Percentiles rank a stretch among this genome's conserved stretches.
Conservation (phyloP, 1,140 invertebrate species). For the Drosophila sturtevanti region DNA sequence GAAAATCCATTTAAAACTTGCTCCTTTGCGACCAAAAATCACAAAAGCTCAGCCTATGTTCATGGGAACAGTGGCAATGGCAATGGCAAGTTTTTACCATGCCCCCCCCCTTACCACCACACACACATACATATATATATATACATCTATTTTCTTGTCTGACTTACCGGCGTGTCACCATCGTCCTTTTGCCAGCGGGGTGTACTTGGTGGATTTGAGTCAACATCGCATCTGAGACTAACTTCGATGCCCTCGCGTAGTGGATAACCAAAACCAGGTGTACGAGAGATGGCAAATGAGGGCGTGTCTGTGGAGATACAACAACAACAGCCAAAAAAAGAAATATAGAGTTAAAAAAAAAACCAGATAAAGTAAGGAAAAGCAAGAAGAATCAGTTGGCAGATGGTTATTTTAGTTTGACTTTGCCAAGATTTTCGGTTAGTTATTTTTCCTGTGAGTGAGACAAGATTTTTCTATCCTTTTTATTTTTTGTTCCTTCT, state of each 20-base stretch:
- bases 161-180: conserved; percentile 85
- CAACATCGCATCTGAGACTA: conserved; percentile 94
- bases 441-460: conserved; percentile 48
- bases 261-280: conserved; percentile 94
- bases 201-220: conserved; percentile 94
- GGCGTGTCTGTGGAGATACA: conserved; percentile 88
- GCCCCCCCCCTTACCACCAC: not conserved
- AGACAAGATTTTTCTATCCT: conserved; percentile 7
- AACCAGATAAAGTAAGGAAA: conserved; percentile 23
- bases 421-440: conserved; percentile 57
- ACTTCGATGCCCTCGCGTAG: conserved; percentile 92
- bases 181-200: conserved; percentile 92
- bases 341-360: conserved; percentile 56
- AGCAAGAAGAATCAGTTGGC: conserved; percentile 22
- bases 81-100: conserved; percentile 1
- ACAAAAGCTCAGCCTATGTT: conserved; percentile 54
- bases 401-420: conserved; percentile 54
- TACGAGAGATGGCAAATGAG: conserved; percentile 93
- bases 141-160: too few relatives aligned
- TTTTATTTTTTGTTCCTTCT: too few relatives aligned
- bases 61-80: not conserved
- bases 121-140: too few relatives aligned
- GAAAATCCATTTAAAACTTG: conserved; percentile 78
- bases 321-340: conserved; percentile 56
- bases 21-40: conserved; percentile 61